These are phyloP conservation scores for Halocaridina rubra DNA, from an alignment of 2,888 invertebrate species.

Conservation along the genomic window DNA sequence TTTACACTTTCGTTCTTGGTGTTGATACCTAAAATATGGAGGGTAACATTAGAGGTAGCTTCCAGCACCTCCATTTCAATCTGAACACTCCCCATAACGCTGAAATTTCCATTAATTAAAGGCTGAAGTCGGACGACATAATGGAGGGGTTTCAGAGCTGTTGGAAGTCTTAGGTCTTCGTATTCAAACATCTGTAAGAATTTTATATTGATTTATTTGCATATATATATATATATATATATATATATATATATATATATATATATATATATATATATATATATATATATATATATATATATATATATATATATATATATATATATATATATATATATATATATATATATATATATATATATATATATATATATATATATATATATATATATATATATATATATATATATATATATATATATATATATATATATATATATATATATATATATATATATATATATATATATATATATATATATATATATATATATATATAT, in stretches of 20 bases:
- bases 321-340: background rate
- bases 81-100: too few relatives aligned
- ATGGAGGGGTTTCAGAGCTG: too few relatives aligned
- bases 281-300: background rate
- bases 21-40: too few relatives aligned
- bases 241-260: background rate
- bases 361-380: background rate
- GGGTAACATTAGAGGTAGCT: too few relatives aligned
- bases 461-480: background rate
- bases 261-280: background rate
- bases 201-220: background rate
- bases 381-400: conserved; percentile 5
- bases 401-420: conserved; percentile 19
- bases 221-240: conserved; percentile 15
- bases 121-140: too few relatives aligned
- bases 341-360: background rate
- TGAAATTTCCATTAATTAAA: too few relatives aligned
- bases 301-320: background rate
- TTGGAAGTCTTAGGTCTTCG: too few relatives aligned
- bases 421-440: conserved; percentile 16
- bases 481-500: background rate
- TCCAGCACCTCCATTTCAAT: too few relatives aligned
- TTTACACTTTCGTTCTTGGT: too few relatives aligned
- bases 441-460: background rate
- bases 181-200: too few relatives aligned